These are phyloP conservation scores for Pyrrhosoma nymphula DNA, from an alignment of 2,888 invertebrate species.

Conservation along the genomic window DNA sequence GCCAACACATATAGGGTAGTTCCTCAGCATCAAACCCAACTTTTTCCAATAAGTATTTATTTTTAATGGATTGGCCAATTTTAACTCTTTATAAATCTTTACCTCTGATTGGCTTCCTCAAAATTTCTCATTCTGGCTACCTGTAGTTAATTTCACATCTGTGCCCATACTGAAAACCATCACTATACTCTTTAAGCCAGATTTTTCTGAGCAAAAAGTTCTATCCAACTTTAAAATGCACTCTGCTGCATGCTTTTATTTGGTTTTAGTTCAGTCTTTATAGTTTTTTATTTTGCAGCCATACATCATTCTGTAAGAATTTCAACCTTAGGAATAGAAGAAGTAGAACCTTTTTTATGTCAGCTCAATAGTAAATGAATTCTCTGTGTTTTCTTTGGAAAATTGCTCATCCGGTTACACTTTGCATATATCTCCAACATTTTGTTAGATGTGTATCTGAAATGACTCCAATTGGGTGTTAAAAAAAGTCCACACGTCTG, in stretches of 20 bases:
- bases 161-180: constrained; percentile 12
- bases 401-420: background rate
- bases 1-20: constrained; percentile 60
- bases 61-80: constrained; percentile 34
- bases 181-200: constrained; percentile 33
- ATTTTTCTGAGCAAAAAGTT: background rate
- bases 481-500: background rate
- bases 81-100: background rate
- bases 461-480: background rate
- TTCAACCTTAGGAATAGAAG: constrained; percentile 2
- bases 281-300: background rate
- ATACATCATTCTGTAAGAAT: background rate
- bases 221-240: constrained; percentile 40
- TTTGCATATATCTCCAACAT: background rate
- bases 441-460: background rate
- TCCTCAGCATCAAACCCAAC: constrained; percentile 41
- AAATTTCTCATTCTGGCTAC: constrained; percentile 10
- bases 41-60: constrained; percentile 23
- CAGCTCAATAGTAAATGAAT: background rate
- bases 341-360: background rate
- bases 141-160: constrained; percentile 46
- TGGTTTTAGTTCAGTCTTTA: constrained; percentile 16
- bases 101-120: constrained; percentile 35
- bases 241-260: constrained; percentile 58
- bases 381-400: background rate